Percentiles rank a stretch among this genome's conserved stretches.
Conservation (phyloP, 2,888 invertebrate species). For the Andrena bucephala region DNA sequence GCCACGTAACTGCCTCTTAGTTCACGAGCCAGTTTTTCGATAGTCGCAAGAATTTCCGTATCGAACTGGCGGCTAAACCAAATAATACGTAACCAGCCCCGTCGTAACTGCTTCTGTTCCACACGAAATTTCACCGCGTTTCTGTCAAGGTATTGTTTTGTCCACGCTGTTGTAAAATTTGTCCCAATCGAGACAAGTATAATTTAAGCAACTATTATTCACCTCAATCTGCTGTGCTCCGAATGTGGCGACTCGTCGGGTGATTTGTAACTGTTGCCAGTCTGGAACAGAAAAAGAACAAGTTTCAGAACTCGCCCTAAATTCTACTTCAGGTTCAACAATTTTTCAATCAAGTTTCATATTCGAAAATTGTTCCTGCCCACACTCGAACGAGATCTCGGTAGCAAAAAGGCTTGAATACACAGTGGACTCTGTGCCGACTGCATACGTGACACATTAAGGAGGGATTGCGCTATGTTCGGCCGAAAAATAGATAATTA, state of each 20-base stretch:
- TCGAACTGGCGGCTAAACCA: constrained; percentile 23
- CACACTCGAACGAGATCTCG: too few relatives aligned
- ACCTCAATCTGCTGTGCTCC: constrained; percentile 80
- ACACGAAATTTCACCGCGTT: background rate
- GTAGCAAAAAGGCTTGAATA: too few relatives aligned
- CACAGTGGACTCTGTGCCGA: too few relatives aligned
- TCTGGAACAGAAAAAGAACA: constrained; percentile 74
- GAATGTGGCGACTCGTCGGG: constrained; percentile 79
- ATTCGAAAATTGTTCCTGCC: too few relatives aligned
- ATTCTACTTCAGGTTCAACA: background rate
- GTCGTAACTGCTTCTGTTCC: constrained; percentile 11
- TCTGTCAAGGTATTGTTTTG: constrained; percentile 7
- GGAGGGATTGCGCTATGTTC: too few relatives aligned
- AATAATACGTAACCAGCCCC: background rate
- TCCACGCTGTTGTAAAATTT: constrained; percentile 20
- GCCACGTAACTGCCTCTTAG: constrained; percentile 28
- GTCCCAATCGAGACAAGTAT: constrained; percentile 39
- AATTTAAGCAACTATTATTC: constrained; percentile 57
- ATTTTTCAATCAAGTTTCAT: background rate
- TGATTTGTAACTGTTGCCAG: constrained; percentile 80
- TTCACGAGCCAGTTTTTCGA: constrained; percentile 24
- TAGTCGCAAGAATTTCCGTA: background rate
- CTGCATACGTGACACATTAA: too few relatives aligned
- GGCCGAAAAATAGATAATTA: too few relatives aligned
- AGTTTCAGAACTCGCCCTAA: constrained; percentile 31